Evolutionary conservation across 1,140 invertebrate genomes (phyloP), one percentile per base, ranked within the genome.

Genomic region (Cardiocondyla obscurior): DNA sequence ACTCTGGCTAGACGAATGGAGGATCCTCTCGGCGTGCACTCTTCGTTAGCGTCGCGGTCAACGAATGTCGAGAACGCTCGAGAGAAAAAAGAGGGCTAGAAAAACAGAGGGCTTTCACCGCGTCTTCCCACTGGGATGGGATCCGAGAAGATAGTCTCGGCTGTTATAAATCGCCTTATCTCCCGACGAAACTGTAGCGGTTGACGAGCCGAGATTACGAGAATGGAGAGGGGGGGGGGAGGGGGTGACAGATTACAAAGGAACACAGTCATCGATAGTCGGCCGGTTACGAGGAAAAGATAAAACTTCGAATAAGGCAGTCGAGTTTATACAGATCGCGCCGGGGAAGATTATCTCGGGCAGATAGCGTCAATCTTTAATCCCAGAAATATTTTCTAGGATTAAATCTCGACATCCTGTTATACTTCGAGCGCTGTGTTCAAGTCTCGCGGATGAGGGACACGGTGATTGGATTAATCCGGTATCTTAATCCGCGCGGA

Each of bases 31-130:
- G 62, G 30, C 22, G 25, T 57, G 49, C 67, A 36, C 57, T 73
- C 67, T 90, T 82, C 76, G 69, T 85, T 85, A 82, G 73, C 58
- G 53, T 12, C 30, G 69, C 57, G 76, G 73, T 67, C 77, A 76
- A 74, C 72, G 49, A 28, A 22, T n/a, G 14, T 62, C 22, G 70
- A 86, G 84, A 19, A 72, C 49, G 8, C 73, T 77, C 53, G 46
- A 46, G 46, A 51, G 7, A 76, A 5, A 77, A 33, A 28, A 46
- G 39, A 62, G 42, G 44, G 22, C 33, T 39, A 22, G 28, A 51
- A 69, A 51, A 33, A 69, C 12, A 16, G n/a, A 57, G 72, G 22
- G 42, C 39, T 74, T 62, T 74, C 39, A 19, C 36, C 46, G 12
- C 28, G 33, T 73, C 53, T 58, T 81, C 42, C 42, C 14, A 22